Evolutionary conservation across 2,888 invertebrate genomes (phyloP).

Genomic region (Hirtodrosophila cameraria): DNA sequence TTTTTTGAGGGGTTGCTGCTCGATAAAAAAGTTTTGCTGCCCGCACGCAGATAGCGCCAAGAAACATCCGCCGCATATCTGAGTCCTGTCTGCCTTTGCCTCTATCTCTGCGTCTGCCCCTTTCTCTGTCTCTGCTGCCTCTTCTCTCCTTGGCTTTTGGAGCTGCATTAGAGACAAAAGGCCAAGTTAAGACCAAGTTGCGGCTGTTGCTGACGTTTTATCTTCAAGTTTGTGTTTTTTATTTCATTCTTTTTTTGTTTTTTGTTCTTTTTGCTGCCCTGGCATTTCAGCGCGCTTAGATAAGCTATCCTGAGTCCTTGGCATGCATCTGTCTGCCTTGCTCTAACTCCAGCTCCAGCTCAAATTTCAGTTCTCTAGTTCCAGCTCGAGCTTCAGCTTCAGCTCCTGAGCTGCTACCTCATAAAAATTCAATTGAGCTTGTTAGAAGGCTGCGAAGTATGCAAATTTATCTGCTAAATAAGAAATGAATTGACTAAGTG

Average conservation of each 20-base stretch:
- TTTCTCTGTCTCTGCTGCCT: not conserved
- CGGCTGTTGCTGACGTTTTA: slow-evolving; percentile 62
- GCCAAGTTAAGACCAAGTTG: slow-evolving; percentile 53
- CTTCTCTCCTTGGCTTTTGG: slow-evolving; percentile 21
- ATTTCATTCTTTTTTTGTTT: not conserved
- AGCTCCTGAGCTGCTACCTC: slow-evolving; percentile 28
- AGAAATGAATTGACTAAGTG: slow-evolving; percentile 34
- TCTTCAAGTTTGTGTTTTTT: slow-evolving; percentile 31
- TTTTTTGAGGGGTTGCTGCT: slow-evolving; percentile 8
- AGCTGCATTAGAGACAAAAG: slow-evolving; percentile 55
- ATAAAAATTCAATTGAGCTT: slow-evolving; percentile 63
- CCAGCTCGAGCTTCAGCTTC: not conserved
- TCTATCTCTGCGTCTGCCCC: not conserved
- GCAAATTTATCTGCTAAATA: slow-evolving; percentile 48
- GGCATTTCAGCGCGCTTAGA: slow-evolving; percentile 49
- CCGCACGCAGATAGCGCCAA: slow-evolving; percentile 56
- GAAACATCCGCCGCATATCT: no score
- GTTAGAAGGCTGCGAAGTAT: slow-evolving; percentile 31
- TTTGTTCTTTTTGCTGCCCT: slow-evolving; percentile 8
- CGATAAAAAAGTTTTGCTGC: slow-evolving; percentile 60
- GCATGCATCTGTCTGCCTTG: slow-evolving; percentile 14
- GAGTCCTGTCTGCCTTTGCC: not conserved
- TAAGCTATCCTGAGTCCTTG: slow-evolving; percentile 41
- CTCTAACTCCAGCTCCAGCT: not conserved
- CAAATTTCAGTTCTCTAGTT: not conserved